Percentiles rank a stretch among this genome's conserved stretches.
These are phyloP conservation scores for Dugesia japonica DNA, from an alignment of 2,888 invertebrate genomes.

Conservation along the genomic window DNA sequence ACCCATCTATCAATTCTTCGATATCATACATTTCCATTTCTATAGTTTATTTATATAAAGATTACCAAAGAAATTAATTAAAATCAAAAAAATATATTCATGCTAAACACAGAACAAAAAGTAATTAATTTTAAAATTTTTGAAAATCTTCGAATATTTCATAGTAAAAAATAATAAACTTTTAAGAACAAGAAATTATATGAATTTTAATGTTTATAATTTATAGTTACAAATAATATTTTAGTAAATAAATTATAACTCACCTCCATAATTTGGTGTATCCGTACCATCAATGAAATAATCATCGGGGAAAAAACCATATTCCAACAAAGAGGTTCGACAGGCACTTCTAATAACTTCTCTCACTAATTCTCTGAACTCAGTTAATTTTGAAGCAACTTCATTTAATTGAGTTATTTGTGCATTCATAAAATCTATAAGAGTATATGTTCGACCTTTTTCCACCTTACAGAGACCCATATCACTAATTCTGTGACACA, in stretches of 20 bases:
- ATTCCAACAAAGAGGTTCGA: slow-evolving; percentile 58
- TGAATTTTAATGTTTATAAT: too few species aligned
- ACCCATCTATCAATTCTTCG: background rate
- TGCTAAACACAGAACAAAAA: too few species aligned
- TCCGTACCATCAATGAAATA: slow-evolving; percentile 44
- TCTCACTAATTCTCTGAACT: slow-evolving; percentile 50
- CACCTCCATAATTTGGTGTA: slow-evolving; percentile 28
- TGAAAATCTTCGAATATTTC: too few species aligned
- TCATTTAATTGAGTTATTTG: slow-evolving; percentile 46
- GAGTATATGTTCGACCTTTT: slow-evolving; percentile 45
- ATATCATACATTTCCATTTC: slow-evolving; percentile 16
- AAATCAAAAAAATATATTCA: too few species aligned
- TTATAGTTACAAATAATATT: background rate
- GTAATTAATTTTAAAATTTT: too few species aligned
- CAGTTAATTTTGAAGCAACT: slow-evolving; percentile 46
- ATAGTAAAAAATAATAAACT: too few species aligned
- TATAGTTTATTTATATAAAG: too few species aligned
- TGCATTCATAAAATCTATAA: slow-evolving; percentile 44
- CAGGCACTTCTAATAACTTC: slow-evolving; percentile 59
- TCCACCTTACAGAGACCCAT: slow-evolving; percentile 49
- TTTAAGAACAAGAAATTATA: too few species aligned
- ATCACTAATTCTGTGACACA: slow-evolving; percentile 49
- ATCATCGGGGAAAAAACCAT: slow-evolving; percentile 66
- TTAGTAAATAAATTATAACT: background rate
- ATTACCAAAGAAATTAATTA: too few species aligned